Evolutionary conservation across 2,113 vertebrate genomes (phyloP), one percentile per base, ranked within the genome.

Genomic region (Potamarius usumacintae): DNA sequence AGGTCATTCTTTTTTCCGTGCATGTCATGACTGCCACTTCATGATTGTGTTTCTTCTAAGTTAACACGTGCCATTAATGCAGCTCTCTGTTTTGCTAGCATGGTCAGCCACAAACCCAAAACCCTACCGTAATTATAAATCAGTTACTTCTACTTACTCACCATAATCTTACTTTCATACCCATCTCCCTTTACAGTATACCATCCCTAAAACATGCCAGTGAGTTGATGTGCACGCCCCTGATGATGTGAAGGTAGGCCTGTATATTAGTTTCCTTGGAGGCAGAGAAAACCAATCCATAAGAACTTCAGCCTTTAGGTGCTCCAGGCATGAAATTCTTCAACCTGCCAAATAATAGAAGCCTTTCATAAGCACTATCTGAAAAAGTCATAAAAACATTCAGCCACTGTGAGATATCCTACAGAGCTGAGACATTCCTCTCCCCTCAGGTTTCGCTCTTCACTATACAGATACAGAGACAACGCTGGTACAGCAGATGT

Each of bases 311-410:
- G 30, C 55, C 55, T 77, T 85, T 78, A 83, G 79, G 67, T 89
- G 91, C 84, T 91, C 86, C 92, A 90, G 81, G 89, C 74, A 83
- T 85, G 85, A 76, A 80, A 89, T 90, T 92, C 85, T 89, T 90
- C 53, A 82, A 48, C 81, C 30, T 67, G 77, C 74, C 88, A 91
- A 87, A 94, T 92, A 95, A 94, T 92, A 90, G 87, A 87, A 92
- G 90, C 90, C 93, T 93, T 94, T 94, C 91, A 94, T 90, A 92
- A 88, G 88, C 90, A 86, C 87, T 90, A 88, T 93, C 90, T 90
- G 91, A 90, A 91, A 93, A 94, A 91, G 91, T 87, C 89, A 89
- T 94, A 92, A 93, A 92, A 87, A 57, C 82, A 83, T 86, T 90
- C 85, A 88, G 71, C 90, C 89, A 91, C 89, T 84, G 79, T 86